Conservation (phyloP, 2,113 vertebrate genomes). For the Saguinus imperator region DNA sequence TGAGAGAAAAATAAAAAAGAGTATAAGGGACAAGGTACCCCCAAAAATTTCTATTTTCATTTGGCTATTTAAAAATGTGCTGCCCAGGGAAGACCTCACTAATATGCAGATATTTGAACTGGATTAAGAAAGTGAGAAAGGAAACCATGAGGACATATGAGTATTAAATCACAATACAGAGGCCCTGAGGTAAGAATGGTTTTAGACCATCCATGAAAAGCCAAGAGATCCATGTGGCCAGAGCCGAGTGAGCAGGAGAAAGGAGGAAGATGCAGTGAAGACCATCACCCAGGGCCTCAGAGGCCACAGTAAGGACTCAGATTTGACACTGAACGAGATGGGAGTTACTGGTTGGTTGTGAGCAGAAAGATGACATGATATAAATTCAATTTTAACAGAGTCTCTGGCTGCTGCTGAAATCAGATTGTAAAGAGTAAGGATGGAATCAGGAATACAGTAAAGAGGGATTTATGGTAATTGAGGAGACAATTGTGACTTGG, state of each 20-base stretch:
- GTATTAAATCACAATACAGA: not conserved
- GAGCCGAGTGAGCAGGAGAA: not conserved
- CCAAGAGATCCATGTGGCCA: rapidly evolving
- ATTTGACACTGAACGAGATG: not conserved
- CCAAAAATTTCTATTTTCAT: not conserved
- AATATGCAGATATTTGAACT: not conserved
- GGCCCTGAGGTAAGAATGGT: not conserved
- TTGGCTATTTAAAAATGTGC: not conserved
- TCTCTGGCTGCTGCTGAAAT: not conserved
- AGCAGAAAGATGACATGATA: too few relatives aligned
- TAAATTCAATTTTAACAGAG: not conserved
- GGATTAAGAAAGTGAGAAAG: not conserved
- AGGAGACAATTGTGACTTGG: not conserved
- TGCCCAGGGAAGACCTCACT: not conserved
- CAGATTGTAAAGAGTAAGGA: not conserved
- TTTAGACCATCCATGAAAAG: not conserved
- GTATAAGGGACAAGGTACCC: not conserved
- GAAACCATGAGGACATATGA: rapidly evolving
- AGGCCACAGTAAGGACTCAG: rapidly evolving
- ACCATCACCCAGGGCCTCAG: rapidly evolving
- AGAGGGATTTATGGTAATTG: not conserved
- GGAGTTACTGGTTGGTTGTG: rapidly evolving
- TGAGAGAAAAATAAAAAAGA: not conserved
- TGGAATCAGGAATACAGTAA: not conserved
- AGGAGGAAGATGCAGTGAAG: not conserved